These are phyloP conservation scores for Chloroceryle amazona DNA, from an alignment of 2,797 vertebrate species.

Conservation along the genomic window DNA sequence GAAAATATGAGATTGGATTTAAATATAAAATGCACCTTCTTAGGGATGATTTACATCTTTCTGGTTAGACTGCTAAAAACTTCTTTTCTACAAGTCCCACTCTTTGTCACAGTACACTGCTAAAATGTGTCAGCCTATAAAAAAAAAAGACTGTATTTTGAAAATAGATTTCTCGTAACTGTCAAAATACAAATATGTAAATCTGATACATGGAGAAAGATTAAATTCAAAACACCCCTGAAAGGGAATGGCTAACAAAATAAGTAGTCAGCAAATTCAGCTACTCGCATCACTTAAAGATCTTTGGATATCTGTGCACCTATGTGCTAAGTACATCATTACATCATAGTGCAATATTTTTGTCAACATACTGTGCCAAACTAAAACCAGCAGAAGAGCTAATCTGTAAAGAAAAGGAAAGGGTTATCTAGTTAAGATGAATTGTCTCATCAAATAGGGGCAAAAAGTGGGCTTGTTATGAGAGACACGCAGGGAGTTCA, in stretches of 20 bases:
- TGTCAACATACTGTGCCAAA: neutral
- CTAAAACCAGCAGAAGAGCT: neutral
- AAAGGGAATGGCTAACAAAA: neutral
- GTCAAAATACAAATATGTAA: neutral
- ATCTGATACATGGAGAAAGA: neutral
- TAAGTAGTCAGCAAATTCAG: neutral
- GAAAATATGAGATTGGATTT: neutral
- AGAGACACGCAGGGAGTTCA: neutral
- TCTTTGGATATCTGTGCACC: neutral
- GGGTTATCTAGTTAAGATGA: neutral
- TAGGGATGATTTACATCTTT: neutral
- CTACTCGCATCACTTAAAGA: neutral
- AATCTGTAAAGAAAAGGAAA: neutral
- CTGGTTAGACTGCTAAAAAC: neutral
- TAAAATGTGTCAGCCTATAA: constrained; percentile 5
- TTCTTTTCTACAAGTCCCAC: neutral
- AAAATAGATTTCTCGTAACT: neutral
- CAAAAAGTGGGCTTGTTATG: neutral
- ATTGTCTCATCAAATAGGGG: neutral
- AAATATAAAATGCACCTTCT: neutral
- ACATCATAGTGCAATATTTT: neutral
- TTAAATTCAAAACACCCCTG: neutral
- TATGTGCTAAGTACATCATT: neutral
- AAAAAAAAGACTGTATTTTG: neutral
- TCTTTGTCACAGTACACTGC: neutral